These are phyloP conservation scores for Hippoglossus stenolepis DNA, from an alignment of 2,113 vertebrate genomes.

Conservation along the genomic window DNA sequence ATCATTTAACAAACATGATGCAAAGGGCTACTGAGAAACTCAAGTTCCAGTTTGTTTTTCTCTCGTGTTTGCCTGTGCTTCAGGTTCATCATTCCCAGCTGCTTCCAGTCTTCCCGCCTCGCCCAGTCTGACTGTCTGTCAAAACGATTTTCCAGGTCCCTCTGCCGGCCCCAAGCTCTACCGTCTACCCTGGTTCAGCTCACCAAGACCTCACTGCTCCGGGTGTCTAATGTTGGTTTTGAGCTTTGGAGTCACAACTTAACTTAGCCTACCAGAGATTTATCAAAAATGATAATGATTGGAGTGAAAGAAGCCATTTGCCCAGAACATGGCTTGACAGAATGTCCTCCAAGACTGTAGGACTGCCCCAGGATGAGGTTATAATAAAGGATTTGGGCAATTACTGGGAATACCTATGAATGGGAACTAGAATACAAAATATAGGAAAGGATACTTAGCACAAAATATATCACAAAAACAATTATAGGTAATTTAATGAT, in stretches of 20 bases:
- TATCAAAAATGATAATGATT: neutral
- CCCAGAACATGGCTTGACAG: neutral
- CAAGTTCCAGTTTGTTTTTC: neutral
- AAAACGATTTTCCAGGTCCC: neutral
- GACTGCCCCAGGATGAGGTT: too few species aligned
- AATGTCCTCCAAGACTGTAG: too few species aligned
- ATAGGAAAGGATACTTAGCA: neutral
- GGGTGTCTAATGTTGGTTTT: neutral
- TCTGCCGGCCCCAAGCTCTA: neutral
- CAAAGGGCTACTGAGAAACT: neutral
- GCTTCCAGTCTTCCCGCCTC: neutral
- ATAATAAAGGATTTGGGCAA: too few species aligned
- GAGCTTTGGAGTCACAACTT: neutral
- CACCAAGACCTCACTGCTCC: neutral
- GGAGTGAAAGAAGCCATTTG: neutral
- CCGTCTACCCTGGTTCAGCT: neutral
- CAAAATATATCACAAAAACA: neutral
- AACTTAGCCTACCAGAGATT: neutral
- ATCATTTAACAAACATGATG: neutral
- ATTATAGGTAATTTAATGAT: neutral
- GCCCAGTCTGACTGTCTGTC: neutral
- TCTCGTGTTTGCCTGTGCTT: neutral
- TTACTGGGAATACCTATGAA: neutral
- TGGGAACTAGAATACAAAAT: neutral
- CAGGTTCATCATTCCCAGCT: neutral